Conservation (phyloP, 2,888 invertebrate genomes). For the Zygogramma bicolorata region DNA sequence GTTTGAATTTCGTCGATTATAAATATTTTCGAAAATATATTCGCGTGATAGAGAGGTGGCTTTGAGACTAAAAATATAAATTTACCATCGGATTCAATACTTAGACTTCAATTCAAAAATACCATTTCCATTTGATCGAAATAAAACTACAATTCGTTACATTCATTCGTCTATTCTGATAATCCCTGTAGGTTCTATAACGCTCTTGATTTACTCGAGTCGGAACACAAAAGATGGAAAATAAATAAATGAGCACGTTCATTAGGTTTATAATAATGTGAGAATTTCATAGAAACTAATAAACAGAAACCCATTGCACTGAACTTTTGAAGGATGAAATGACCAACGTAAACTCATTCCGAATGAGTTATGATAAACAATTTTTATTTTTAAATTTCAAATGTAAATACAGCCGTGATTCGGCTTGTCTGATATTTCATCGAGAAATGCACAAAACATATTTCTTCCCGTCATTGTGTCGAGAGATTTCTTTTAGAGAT, state of each 20-base stretch:
- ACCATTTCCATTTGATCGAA: too few species aligned
- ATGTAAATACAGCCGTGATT: constrained; percentile 1
- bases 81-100: too few species aligned
- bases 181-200: too few species aligned
- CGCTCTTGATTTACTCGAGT: background rate
- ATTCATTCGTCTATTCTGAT: too few species aligned
- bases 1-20: too few species aligned
- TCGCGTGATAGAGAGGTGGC: too few species aligned
- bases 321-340: background rate
- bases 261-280: background rate
- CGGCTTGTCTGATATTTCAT: background rate
- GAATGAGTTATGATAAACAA: constrained; percentile 7
- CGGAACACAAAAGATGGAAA: background rate
- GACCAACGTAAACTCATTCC: constrained; percentile 14
- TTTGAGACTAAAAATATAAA: too few species aligned
- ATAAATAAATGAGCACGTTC: background rate
- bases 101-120: too few species aligned
- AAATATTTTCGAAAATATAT: too few species aligned
- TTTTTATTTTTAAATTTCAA: background rate
- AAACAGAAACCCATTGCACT: background rate
- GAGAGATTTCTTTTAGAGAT: too few species aligned
- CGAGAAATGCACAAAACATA: background rate
- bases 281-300: constrained; percentile 9
- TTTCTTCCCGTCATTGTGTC: too few species aligned
- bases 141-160: background rate